phyloP scores from a whole-genome alignment of 2,797 vertebrate species.

The Leucoraja ocellata region DNA sequence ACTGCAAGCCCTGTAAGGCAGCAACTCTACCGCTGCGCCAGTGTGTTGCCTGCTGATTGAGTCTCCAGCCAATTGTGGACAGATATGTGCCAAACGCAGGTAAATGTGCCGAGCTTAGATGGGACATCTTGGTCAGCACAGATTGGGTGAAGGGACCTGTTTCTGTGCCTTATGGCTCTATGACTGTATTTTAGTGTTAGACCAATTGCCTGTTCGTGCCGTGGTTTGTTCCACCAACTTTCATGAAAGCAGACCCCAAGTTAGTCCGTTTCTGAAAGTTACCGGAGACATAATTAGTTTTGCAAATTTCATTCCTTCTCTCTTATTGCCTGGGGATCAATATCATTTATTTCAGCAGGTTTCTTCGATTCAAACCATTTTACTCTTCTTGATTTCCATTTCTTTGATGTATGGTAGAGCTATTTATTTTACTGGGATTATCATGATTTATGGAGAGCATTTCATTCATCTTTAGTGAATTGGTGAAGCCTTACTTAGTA shows the following conservation, averaged over 20 bases:
- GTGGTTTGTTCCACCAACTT: neutral
- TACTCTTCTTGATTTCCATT: conserved; percentile 5
- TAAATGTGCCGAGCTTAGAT: too few relatives aligned
- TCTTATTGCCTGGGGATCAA: neutral
- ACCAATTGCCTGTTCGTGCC: neutral
- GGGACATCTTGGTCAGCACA: too few relatives aligned
- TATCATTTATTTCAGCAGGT: neutral
- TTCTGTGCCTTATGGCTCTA: too few relatives aligned
- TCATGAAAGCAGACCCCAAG: neutral
- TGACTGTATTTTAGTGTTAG: neutral
- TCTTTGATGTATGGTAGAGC: neutral
- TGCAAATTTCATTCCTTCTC: conserved; percentile 5
- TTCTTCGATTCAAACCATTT: neutral
- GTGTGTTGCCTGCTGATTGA: too few relatives aligned
- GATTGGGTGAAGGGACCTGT: too few relatives aligned
- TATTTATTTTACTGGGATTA: conserved; percentile 15
- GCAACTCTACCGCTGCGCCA: too few relatives aligned
- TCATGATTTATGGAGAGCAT: conserved; percentile 18
- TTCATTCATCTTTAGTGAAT: neutral
- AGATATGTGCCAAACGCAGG: too few relatives aligned
- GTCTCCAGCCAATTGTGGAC: too few relatives aligned
- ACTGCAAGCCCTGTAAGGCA: too few relatives aligned
- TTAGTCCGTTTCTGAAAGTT: neutral
- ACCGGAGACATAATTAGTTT: neutral
- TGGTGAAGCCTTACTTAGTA: neutral